Evolutionary conservation across 2,113 vertebrate genomes (phyloP), one percentile per base, ranked within the genome.

Genomic region (Vidua chalybeata): DNA sequence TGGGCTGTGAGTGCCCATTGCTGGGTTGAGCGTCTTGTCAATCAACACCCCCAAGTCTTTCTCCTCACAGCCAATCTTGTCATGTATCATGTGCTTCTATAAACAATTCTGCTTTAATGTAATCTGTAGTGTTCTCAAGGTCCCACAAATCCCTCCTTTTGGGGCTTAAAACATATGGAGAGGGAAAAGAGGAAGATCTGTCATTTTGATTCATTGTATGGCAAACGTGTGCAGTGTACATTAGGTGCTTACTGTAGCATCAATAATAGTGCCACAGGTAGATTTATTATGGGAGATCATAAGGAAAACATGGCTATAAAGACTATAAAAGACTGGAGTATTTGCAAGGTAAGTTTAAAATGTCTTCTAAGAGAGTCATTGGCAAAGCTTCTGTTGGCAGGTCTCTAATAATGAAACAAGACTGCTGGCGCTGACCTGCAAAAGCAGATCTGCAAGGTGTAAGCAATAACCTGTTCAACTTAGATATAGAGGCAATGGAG

Each of bases 201-300:
- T 89, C 68, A 91, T 92, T 94, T 96, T 97, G 95, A 97, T 96
- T 97, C 82, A 93, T 97, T 4, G 6, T 63, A 20, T 67, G 71
- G 51, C 45, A 45, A 68, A 33, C 84, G 11, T 41, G 75, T 94
- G 88, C 62, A 88, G 54, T 0, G 21, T 89, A 79, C 66, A 93
- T 97, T 97, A 96, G 71, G 78, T 92, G 33, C 96, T 97, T 96
- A 95, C 73, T 96, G 86, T 86, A 67, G 68, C 91, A 93, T 97
- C 84, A 84, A 27, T 95, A 95, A 95, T 94, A 89, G 77, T 90
- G 92, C 55, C 74, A 77, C 62, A 48, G 26, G 92, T 81, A 95
- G 81, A 95, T 95, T 89, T 78, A 87, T 83, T 89, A 18, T 81
- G 52, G 56, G 89, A 89, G 46, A 78, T 78, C 78, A 46, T 80